phyloP scores from a whole-genome alignment of 2,113 vertebrate genomes.

The Scalopus aquaticus region DNA sequence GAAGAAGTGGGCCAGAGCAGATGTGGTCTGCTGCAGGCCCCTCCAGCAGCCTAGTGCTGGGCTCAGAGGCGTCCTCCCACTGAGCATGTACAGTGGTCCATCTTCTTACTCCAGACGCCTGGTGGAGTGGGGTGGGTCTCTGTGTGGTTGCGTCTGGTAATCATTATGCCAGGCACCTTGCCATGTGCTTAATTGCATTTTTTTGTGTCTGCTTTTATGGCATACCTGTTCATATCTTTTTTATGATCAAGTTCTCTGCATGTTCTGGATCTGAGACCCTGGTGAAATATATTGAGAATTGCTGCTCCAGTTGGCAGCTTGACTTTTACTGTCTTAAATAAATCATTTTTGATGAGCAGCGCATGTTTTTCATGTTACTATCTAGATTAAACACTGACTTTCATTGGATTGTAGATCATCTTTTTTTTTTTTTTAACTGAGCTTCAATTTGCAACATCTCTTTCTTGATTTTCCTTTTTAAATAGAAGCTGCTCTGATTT shows the following conservation, averaged over 20 bases:
- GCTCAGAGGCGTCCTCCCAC: neutral
- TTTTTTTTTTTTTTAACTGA: constrained; percentile 22
- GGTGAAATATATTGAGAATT: neutral
- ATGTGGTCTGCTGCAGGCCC: too few species aligned
- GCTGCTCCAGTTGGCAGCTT: neutral
- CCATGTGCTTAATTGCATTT: neutral
- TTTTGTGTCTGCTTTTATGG: neutral
- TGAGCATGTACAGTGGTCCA: neutral
- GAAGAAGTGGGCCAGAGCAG: neutral
- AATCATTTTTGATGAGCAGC: neutral
- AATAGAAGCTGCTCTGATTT: neutral
- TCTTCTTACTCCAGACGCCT: neutral
- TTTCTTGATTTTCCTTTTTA: constrained; percentile 23
- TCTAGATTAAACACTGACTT: neutral
- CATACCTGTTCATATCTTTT: neutral
- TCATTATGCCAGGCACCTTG: neutral
- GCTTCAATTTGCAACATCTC: neutral
- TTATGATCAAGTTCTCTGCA: neutral
- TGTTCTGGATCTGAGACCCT: neutral
- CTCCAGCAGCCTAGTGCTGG: neutral
- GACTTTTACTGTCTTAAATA: constrained; percentile 4
- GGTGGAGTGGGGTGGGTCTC: neutral
- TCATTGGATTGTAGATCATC: neutral
- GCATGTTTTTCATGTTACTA: neutral
- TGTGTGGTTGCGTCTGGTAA: neutral